Conservation (phyloP, 2,797 vertebrate species). For the Pseudotriccus pelzelni region DNA sequence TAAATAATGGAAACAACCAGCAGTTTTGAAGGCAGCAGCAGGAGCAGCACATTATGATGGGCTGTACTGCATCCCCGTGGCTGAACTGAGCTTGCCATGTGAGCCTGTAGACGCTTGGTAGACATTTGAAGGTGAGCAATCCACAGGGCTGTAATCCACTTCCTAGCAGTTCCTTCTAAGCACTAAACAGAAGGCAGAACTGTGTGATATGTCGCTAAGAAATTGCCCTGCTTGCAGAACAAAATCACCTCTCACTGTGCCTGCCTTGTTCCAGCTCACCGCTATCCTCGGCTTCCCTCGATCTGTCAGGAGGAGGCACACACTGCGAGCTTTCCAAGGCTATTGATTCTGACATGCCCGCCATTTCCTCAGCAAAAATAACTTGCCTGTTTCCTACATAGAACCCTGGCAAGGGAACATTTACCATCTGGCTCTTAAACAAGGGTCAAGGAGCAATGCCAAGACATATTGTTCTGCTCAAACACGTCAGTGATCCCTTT, state of each 20-base stretch:
- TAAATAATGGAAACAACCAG: neutral
- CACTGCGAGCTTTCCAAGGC: neutral
- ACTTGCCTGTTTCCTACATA: neutral
- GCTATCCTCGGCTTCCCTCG: neutral
- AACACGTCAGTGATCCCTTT: constrained; percentile 43
- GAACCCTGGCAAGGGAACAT: constrained; percentile 10
- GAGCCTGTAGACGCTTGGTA: rapidly evolving
- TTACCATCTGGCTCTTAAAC: constrained; percentile 55
- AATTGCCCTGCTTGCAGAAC: neutral
- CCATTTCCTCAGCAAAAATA: constrained; percentile 25
- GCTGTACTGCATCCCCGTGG: neutral
- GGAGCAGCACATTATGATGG: rapidly evolving
- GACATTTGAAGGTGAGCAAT: neutral
- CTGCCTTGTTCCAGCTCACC: neutral
- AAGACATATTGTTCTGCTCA: constrained; percentile 60
- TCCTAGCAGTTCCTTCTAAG: neutral
- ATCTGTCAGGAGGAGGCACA: constrained; percentile 22
- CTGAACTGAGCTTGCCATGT: rapidly evolving
- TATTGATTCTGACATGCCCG: constrained; percentile 44
- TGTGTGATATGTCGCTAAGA: rapidly evolving
- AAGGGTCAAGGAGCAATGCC: constrained; percentile 50
- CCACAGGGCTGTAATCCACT: neutral
- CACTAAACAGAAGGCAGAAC: neutral
- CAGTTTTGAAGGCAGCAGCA: neutral
- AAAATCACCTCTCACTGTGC: neutral